Evolutionary conservation across 1,140 invertebrate genomes (phyloP).

Genomic region (Pseudomyrmex gracilis): DNA sequence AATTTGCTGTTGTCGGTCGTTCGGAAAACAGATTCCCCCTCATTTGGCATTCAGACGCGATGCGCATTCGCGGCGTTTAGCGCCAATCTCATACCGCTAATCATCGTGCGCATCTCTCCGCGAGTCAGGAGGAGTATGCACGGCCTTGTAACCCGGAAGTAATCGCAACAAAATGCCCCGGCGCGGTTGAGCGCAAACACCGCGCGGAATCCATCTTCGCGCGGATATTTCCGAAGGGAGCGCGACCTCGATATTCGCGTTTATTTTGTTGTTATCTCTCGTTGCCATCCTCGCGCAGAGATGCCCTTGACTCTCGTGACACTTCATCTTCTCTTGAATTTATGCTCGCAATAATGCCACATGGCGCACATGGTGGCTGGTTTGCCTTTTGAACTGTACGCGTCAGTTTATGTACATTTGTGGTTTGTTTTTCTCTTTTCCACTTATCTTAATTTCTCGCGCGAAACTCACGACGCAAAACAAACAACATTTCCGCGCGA

Average conservation of each 20-base stretch:
- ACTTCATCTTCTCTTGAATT: neutral
- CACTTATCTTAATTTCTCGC: neutral
- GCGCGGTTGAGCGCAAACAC: conserved; percentile 1
- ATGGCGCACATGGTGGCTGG: no score
- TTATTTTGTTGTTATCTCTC: neutral
- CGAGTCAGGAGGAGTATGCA: conserved; percentile 12
- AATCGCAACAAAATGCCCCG: conserved; percentile 59
- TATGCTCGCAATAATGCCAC: no score
- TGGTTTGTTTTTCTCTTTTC: no score
- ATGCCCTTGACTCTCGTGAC: neutral
- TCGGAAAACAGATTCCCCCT: conserved; percentile 43
- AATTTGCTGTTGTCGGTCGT: conserved; percentile 54
- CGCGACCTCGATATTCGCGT: neutral
- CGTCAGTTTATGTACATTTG: no score
- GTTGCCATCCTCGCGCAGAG: neutral
- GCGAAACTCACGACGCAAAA: neutral
- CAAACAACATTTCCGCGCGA: neutral
- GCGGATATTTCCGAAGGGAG: conserved; percentile 34
- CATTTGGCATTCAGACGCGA: conserved; percentile 54
- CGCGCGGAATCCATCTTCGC: conserved; percentile 53
- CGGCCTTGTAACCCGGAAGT: conserved; percentile 58
- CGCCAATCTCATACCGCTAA: conserved; percentile 36
- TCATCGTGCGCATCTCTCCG: conserved; percentile 25
- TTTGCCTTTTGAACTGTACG: no score
- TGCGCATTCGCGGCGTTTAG: conserved; percentile 41